Percentiles rank a stretch among this genome's conserved stretches.
Conservation (phyloP, 2,113 vertebrate species). For the Ictalurus furcatus region DNA sequence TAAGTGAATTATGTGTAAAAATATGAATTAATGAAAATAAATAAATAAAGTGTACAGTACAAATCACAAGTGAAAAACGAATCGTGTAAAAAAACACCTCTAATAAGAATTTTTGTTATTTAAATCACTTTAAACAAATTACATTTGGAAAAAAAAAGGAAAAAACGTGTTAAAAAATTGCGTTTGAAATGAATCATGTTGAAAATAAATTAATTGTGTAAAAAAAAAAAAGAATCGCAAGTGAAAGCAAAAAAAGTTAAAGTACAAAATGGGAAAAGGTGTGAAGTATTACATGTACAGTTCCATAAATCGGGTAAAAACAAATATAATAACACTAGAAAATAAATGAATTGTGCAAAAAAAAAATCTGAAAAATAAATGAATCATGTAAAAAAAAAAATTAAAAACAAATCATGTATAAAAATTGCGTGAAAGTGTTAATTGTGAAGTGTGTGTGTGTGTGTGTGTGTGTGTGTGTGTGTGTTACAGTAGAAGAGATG, state of each 20-base stretch:
- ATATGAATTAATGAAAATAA: background rate
- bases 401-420: background rate
- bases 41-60: background rate
- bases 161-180: too few relatives aligned
- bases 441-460: background rate
- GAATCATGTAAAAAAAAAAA: background rate
- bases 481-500: background rate
- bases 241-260: background rate
- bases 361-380: too few relatives aligned
- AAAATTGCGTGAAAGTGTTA: background rate
- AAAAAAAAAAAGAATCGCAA: background rate
- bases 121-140: too few relatives aligned
- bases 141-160: too few relatives aligned
- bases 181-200: too few relatives aligned
- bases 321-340: background rate
- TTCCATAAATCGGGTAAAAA: background rate
- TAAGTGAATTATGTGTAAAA: background rate
- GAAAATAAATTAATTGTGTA: background rate
- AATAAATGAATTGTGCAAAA: background rate
- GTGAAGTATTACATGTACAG: background rate
- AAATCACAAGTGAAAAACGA: background rate
- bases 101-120: too few relatives aligned
- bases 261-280: background rate
- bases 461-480: slow-evolving; percentile 10
- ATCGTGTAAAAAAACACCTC: too few relatives aligned